Evolutionary conservation across 2,797 vertebrate species (phyloP).

Genomic region (Tragelaphus oryx): DNA sequence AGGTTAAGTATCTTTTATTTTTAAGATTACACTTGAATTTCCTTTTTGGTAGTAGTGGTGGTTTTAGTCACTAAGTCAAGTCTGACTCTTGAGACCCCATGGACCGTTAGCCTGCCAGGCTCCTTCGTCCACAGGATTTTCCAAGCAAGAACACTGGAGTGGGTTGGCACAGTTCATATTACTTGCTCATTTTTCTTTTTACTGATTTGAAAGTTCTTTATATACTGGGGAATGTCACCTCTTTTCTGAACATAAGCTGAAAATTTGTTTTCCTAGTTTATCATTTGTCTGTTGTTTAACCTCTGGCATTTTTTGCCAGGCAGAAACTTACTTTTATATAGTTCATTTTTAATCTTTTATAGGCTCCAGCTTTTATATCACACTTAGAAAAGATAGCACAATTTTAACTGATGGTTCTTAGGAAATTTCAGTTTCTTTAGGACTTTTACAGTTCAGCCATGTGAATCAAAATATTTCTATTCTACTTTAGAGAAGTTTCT

Average conservation of each 20-base stretch:
- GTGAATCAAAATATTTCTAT: background rate
- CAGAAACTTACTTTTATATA: background rate
- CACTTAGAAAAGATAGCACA: background rate
- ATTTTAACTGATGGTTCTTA: background rate
- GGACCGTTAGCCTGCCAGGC: background rate
- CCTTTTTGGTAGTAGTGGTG: background rate
- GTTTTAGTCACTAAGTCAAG: background rate
- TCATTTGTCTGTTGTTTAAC: background rate
- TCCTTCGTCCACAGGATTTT: background rate
- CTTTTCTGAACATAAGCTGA: background rate
- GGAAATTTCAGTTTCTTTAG: background rate
- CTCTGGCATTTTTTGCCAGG: background rate
- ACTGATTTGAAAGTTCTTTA: background rate
- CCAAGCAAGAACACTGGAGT: background rate
- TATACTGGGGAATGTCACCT: background rate
- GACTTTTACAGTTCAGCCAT: background rate
- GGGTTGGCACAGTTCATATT: background rate
- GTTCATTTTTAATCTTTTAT: background rate
- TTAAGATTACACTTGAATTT: slow-evolving; percentile 5
- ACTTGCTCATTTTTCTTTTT: background rate
- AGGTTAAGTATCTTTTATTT: background rate
- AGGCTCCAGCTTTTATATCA: background rate
- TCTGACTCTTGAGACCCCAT: background rate
- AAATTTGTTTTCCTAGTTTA: slow-evolving; percentile 22
- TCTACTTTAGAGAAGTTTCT: background rate